Percentiles rank a stretch among this genome's conserved stretches.
phyloP scores from a whole-genome alignment of 2,888 invertebrate species.

The Sicus ferrugineus region DNA sequence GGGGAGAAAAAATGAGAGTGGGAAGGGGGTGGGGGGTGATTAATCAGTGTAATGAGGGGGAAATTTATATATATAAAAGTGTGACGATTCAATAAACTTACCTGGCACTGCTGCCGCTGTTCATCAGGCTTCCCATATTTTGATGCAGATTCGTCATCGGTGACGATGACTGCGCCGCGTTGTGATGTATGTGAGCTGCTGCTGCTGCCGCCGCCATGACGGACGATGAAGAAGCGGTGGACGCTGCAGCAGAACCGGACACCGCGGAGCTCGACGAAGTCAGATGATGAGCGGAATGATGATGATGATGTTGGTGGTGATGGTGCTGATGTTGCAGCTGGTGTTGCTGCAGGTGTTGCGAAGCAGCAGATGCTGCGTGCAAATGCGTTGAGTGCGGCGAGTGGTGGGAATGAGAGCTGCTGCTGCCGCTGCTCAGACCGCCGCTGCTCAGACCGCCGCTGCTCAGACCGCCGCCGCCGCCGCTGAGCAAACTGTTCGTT shows the following conservation, averaged over 20 bases:
- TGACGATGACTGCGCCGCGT: slow-evolving; percentile 61
- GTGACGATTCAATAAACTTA: slow-evolving; percentile 32
- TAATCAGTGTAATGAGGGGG: too few species aligned
- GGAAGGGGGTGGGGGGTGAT: neutral
- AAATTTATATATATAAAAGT: too few species aligned
- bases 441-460: slow-evolving; percentile 39
- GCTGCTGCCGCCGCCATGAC: slow-evolving; percentile 54
- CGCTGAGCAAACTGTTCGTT: slow-evolving; percentile 34
- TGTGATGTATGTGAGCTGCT: slow-evolving; percentile 58
- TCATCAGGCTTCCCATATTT: slow-evolving; percentile 64
- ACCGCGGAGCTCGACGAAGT: slow-evolving; percentile 38
- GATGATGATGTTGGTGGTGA: slow-evolving; percentile 42
- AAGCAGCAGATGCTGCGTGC: slow-evolving; percentile 30
- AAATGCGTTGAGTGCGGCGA: slow-evolving; percentile 18
- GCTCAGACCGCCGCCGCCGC: slow-evolving; percentile 45
- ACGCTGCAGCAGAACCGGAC: slow-evolving; percentile 46
- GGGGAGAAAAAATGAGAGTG: slow-evolving; percentile 2
- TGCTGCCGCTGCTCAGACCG: slow-evolving; percentile 41
- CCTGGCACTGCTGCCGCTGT: slow-evolving; percentile 64
- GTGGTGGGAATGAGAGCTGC: slow-evolving; percentile 14
- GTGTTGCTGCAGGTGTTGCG: slow-evolving; percentile 42
- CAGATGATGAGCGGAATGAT: slow-evolving; percentile 37
- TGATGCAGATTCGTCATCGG: slow-evolving; percentile 64
- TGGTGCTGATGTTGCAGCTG: slow-evolving; percentile 42
- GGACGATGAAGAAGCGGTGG: slow-evolving; percentile 51